Base-by-base conservation (phyloP, 2,113 vertebrate genomes). In the Cichladusa arquata region DNA sequence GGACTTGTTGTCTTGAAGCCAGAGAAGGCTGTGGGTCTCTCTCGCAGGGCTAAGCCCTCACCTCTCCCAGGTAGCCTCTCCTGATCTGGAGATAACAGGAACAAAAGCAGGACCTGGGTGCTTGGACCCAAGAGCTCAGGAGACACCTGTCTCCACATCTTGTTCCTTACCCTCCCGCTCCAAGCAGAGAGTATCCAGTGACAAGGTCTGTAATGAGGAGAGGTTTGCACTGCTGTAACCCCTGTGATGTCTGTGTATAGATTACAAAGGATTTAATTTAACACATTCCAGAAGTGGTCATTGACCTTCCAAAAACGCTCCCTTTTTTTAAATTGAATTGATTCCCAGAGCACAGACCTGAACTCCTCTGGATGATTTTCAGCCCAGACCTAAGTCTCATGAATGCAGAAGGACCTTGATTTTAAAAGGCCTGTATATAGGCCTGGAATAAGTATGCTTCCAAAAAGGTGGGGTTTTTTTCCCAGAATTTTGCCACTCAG, bases 181-280 rank as follows among this genome's bases (percentile, higher is more conserved):
- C 15, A 64, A 51, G 25, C 29, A 64, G 44, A 92, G 83, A 86
- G 67, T 70, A 95, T 92, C 72, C 67, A 78, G 72, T 96, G 77
- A 88, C 88, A 78, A 85, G 28, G 31, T 48, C 56, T 93, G 62
- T 77, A 91, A 93, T 1, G 42, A 82, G 40, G 74, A 86, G 34
- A 47, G 31, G 38, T 45, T 91, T 88, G 71, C 60, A 47, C 64
- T 77, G 58, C 50, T 56, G 44, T 66, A 96, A 69, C 60, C 69
- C 25, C 77, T 76, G 57, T 1, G 9, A 91, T 77, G 40, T 90
- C 89, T 92, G 61, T 11, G 50, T 81, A 7, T 47, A 70, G 58
- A 73, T 78, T 86, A 83, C 74, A 81, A 83, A 86, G 40, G 31
- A 78, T 62, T 92, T 95, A 87, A 87, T 84, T 92, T 92, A 93